A percentile compares a stretch with the other conserved stretches of the same genome.
Conservation (phyloP, 2,797 vertebrate species). For the Eupleurogrammus muticus region DNA sequence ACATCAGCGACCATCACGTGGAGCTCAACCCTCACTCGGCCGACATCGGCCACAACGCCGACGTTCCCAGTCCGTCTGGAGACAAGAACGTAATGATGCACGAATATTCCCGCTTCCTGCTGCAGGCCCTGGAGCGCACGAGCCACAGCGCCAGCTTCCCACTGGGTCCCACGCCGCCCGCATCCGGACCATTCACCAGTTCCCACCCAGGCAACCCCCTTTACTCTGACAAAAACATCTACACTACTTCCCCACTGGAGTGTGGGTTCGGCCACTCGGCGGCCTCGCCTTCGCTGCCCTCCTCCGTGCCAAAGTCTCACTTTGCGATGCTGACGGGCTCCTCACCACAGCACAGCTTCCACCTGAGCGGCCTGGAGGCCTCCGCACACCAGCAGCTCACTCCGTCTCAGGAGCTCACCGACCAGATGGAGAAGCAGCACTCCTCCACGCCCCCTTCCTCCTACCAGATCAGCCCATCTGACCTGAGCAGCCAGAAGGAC, state of each 20-base stretch:
- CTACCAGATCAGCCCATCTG: constrained; percentile 91
- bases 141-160: constrained; percentile 92
- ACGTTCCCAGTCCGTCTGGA: constrained; percentile 86
- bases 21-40: constrained; percentile 84
- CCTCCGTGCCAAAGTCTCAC: constrained; percentile 96
- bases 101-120: constrained; percentile 98
- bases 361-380: constrained; percentile 92
- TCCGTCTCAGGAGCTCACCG: constrained; percentile 98
- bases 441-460: constrained; percentile 78
- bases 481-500: constrained; percentile 92
- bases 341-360: constrained; percentile 91
- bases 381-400: constrained; percentile 96
- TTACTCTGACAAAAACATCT: constrained; percentile 95
- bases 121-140: constrained; percentile 98
- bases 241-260: constrained; percentile 94
- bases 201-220: constrained; percentile 79
- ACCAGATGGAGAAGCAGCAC: constrained; percentile 95
- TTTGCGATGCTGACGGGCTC: constrained; percentile 94
- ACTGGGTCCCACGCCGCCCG: constrained; percentile 82
- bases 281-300: constrained; percentile 85
- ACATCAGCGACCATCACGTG: constrained; percentile 90
- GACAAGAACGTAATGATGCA: constrained; percentile 94
- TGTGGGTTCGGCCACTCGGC: constrained; percentile 92
- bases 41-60: constrained; percentile 85
- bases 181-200: constrained; percentile 67